These are phyloP conservation scores for Zaprionus inermis DNA, from an alignment of 1,140 invertebrate species.

Conservation along the genomic window DNA sequence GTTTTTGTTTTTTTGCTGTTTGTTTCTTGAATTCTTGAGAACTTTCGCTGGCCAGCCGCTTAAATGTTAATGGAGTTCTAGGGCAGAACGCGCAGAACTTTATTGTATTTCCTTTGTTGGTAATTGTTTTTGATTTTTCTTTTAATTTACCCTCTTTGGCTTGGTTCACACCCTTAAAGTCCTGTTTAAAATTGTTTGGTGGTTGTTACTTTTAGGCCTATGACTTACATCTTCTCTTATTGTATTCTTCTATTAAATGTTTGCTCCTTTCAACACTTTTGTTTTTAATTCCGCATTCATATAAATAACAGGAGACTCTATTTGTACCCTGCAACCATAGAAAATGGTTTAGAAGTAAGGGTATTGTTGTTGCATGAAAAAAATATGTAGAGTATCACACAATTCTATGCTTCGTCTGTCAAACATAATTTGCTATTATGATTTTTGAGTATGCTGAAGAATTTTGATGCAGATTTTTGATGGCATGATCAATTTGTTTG, in stretches of 20 bases:
- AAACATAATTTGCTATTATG: too few relatives aligned
- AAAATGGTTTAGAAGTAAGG: background rate
- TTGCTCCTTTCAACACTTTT: conserved; percentile 22
- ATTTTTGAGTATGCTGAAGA: too few relatives aligned
- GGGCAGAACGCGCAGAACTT: conserved; percentile 8
- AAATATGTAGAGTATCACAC: background rate
- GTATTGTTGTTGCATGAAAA: background rate
- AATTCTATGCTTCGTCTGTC: background rate
- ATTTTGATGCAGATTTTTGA: too few relatives aligned
- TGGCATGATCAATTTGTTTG: too few relatives aligned
- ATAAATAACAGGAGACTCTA: background rate
- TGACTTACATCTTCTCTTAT: conserved; percentile 76
- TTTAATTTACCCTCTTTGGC: conserved; percentile 15
- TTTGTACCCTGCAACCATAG: background rate
- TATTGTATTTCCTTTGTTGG: conserved; percentile 45
- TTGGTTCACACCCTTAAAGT: conserved; percentile 1
- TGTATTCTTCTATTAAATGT: conserved; percentile 50
- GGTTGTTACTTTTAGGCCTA: conserved; percentile 77
- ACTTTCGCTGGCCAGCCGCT: conserved; percentile 43
- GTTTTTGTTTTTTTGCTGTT: conserved; percentile 26
- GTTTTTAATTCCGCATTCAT: conserved; percentile 7
- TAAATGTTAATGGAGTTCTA: conserved; percentile 57
- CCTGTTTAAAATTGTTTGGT: conserved; percentile 52
- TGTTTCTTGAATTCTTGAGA: conserved; percentile 67
- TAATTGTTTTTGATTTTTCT: conserved; percentile 34